These are phyloP conservation scores for Myotis myotis DNA, from an alignment of 2,797 vertebrate genomes.

Conservation along the genomic window DNA sequence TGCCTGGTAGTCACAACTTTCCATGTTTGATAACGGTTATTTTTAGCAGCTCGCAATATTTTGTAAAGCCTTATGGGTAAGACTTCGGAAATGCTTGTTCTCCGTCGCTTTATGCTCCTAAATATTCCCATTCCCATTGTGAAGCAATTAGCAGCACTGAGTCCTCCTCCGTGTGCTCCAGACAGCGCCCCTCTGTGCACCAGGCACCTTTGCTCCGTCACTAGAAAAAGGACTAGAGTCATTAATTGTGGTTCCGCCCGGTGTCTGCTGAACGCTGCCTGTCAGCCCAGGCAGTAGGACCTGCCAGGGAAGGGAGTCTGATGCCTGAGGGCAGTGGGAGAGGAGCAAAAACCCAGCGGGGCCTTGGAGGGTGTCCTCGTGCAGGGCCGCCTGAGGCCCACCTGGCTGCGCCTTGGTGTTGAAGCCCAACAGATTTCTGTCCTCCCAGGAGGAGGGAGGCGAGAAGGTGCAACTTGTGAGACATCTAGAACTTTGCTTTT, in stretches of 20 bases:
- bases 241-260: conserved; percentile 83
- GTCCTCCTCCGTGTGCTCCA: conserved; percentile 77
- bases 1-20: conserved; percentile 48
- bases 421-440: neutral
- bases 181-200: conserved; percentile 78
- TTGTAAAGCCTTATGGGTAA: conserved; percentile 82
- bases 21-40: conserved; percentile 69
- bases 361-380: neutral
- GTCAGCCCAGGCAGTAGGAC: conserved; percentile 58
- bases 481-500: conserved; percentile 44
- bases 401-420: neutral
- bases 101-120: conserved; percentile 80
- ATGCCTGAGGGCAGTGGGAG: neutral
- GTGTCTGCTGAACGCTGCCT: conserved; percentile 77
- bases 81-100: conserved; percentile 79
- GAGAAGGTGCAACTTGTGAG: neutral
- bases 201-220: conserved; percentile 84
- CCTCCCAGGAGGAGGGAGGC: neutral
- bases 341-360: neutral
- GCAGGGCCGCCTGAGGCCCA: neutral
- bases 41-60: conserved; percentile 79
- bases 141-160: conserved; percentile 83
- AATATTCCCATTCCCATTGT: conserved; percentile 84
- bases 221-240: conserved; percentile 83
- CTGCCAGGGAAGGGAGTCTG: conserved; percentile 75